These are phyloP conservation scores for Pangasius larnaudii DNA, from an alignment of 2,797 vertebrate genomes.

Conservation along the genomic window DNA sequence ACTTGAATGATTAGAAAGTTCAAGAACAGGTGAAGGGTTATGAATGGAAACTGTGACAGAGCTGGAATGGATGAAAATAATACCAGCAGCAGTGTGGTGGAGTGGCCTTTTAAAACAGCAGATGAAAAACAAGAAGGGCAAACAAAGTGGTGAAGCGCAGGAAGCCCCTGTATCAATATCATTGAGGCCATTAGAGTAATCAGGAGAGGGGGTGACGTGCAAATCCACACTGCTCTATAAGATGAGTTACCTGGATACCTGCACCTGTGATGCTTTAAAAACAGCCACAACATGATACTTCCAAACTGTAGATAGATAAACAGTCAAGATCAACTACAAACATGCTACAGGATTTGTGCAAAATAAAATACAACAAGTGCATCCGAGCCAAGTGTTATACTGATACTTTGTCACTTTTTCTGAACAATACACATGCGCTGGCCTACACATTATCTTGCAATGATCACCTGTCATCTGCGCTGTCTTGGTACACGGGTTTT, in stretches of 20 bases:
- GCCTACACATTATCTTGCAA: background rate
- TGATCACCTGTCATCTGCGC: background rate
- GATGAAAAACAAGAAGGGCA: conserved; percentile 69
- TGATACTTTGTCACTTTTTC: background rate
- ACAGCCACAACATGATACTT: background rate
- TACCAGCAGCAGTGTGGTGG: conserved; percentile 35
- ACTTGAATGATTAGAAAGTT: conserved; percentile 10
- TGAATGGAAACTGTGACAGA: conserved; percentile 54
- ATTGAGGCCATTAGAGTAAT: conserved; percentile 67
- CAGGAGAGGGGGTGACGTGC: conserved; percentile 49
- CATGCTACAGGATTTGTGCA: background rate
- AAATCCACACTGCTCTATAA: conserved; percentile 50
- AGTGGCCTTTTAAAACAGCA: conserved; percentile 54
- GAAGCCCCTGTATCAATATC: conserved; percentile 67
- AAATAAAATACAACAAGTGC: background rate
- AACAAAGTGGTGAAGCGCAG: conserved; percentile 64
- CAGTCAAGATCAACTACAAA: background rate
- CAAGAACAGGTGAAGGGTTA: conserved; percentile 30
- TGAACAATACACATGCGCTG: background rate
- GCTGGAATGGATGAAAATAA: conserved; percentile 60
- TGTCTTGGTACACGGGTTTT: background rate
- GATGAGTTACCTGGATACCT: conserved; percentile 64
- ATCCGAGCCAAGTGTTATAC: background rate
- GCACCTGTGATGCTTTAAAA: conserved; percentile 27
- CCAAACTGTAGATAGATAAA: background rate